Evolutionary conservation across 2,888 invertebrate species (phyloP), one percentile per base, ranked within the genome.

Genomic region (Maniola hyperantus): DNA sequence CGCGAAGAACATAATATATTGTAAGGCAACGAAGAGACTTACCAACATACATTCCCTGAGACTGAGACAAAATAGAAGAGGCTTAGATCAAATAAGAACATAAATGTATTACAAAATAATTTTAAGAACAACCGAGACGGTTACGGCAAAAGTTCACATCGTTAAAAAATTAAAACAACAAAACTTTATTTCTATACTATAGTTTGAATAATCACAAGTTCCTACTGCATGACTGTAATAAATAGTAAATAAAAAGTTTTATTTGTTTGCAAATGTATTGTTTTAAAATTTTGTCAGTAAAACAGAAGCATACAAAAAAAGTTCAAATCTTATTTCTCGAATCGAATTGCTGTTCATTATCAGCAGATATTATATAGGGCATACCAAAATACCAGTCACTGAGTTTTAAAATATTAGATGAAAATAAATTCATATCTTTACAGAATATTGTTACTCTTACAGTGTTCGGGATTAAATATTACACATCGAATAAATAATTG

Each of bases 11-110:
- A 82, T 81, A 81, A 82, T 81, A 81, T 83, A 84, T 82, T 84
- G 85, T 91, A 91, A 91, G 91, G 90, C 85, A 91, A 91, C 91
- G 91, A 91, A 88, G 88, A 91, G 91, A 91, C 91, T 91, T 84
- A 88, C 86, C 89, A 90, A 87, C 89, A 84, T 82, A 89, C 91
- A 91, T 91, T 91, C 91, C 91, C 91, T 84, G 91, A 91, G 91
- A 91, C 91, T 91, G 91, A 89, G 77, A 82, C 33, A 63, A 33
- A 77, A 83, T 85, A 85, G 79, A 84, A 83, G 89, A 89, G 89
- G 91, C 89, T 89, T 85, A 88, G 82, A 86, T 83, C 87, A 79
- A 85, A 80, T 82, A 82, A 82, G 68, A 73, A 69, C 67, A 70
- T 71, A 69, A 82, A 63, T 65, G 58, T 71, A 73, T 73, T 78